Base-by-base conservation (phyloP, 2,113 vertebrate species). In the Heliornis fulica region DNA sequence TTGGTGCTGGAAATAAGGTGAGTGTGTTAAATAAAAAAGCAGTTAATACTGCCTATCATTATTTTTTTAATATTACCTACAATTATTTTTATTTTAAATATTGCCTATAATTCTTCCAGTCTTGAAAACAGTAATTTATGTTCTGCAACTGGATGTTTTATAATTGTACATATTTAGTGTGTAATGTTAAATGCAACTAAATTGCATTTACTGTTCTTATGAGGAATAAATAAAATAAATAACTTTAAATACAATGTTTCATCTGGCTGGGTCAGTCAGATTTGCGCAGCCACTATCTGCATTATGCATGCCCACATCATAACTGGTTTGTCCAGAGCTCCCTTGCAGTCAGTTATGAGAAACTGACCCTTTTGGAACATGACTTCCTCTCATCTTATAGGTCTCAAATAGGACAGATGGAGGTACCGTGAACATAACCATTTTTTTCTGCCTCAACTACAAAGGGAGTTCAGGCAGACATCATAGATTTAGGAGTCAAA, bases 1-100 rank as follows among this genome's bases (percentile, higher is more conserved):
- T 97, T 99, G 84, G 98, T 98, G 48, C 69, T 98, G 83, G 98
- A 98, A 96, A 99, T 99, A 98, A 98, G 99, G 99, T 99, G 85
- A 98, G 98, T 96, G 46, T 77, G 66, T 94, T 94, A 87, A 95
- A 89, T 76, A 92, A 91, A 57, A n/a, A 38, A 14, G 22, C 11
- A 72, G 20, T 90, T 93, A 0, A 64, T 96, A n/a, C n/a, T 46
- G 20, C 46, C 46, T 46, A 46, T 46, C 20, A 46, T 46, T 46
- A 46, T 46, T 46, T 46, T 46, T 46, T 95, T 96, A 22, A 31
- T 68, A 75, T 68, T 64, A 29, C 28, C 22, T 87, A 2, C 32
- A 91, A 70, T 76, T 84, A 4, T 22, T 77, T 89, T 88, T 22
- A 68, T 96, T 90, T 97, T 10, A 46, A 46, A 31, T 65, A 28